phyloP scores from a whole-genome alignment of 2,797 vertebrate genomes.

The Galaxias olidus region DNA sequence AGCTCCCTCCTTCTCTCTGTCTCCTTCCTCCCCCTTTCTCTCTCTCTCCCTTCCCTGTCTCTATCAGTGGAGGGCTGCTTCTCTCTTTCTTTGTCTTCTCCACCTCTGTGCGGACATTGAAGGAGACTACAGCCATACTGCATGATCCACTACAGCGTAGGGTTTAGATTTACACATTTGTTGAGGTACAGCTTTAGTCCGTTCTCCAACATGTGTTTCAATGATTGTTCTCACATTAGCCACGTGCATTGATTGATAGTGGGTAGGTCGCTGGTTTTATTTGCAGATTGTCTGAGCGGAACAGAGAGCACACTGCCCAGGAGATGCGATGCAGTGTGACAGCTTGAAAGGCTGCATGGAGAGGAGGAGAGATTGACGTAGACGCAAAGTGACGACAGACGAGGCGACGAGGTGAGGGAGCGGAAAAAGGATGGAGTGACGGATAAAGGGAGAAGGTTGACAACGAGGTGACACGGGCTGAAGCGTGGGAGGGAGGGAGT shows the following conservation, averaged over 20 bases:
- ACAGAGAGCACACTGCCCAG: background rate
- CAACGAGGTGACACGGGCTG: conserved; percentile 47
- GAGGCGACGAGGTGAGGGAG: conserved; percentile 49
- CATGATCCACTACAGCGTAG: background rate
- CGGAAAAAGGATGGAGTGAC: conserved; percentile 23
- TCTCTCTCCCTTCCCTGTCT: conserved; percentile 16
- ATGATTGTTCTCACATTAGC: no score
- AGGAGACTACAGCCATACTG: background rate
- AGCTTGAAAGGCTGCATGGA: conserved; percentile 43
- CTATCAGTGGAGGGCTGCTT: conserved; percentile 33
- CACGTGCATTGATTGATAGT: no score
- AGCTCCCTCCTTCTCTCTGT: conserved; percentile 43
- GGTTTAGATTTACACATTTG: background rate
- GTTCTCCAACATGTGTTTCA: no score
- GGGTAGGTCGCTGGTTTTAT: conserved; percentile 3
- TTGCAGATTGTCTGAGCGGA: conserved; percentile 13
- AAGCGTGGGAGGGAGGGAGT: conserved; percentile 38
- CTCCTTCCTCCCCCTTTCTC: conserved; percentile 20
- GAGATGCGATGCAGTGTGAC: conserved; percentile 45
- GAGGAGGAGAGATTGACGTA: conserved; percentile 48
- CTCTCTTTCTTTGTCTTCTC: conserved; percentile 2
- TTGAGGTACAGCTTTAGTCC: no score
- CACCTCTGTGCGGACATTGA: background rate
- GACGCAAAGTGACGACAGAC: conserved; percentile 48
- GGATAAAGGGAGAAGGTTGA: conserved; percentile 35